These are phyloP conservation scores for Chromoteleia sp. DNA, from an alignment of 2,888 invertebrate species.

Conservation along the genomic window DNA sequence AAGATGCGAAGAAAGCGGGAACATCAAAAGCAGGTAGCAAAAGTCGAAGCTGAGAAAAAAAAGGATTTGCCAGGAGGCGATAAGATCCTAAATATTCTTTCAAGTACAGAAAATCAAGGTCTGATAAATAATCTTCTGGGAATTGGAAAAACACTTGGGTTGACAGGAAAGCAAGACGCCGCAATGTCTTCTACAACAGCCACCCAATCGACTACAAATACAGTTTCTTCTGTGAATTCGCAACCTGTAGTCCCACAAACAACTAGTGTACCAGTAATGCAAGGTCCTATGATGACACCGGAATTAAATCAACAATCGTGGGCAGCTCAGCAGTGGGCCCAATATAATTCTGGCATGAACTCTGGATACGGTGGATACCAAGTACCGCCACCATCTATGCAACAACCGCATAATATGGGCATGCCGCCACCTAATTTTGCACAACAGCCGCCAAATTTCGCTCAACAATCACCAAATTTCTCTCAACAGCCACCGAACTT, in stretches of 20 bases:
- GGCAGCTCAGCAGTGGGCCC: conserved; percentile 81
- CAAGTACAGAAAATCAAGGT: conserved; percentile 82
- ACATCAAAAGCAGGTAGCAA: conserved; percentile 80
- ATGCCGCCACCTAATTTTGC: conserved; percentile 68
- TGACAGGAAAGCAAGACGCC: conserved; percentile 79
- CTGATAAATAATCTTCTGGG: conserved; percentile 82
- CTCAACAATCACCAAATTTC: conserved; percentile 69
- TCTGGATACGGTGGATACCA: conserved; percentile 66
- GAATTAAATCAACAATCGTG: conserved; percentile 78
- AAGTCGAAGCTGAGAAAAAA: conserved; percentile 80
- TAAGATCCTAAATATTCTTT: conserved; percentile 81
- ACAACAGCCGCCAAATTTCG: conserved; percentile 74
- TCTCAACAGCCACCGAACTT: conserved; percentile 65
- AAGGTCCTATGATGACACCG: conserved; percentile 73
- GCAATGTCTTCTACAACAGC: conserved; percentile 41
- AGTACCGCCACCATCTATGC: conserved; percentile 70
- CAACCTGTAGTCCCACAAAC: conserved; percentile 58
- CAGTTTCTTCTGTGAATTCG: conserved; percentile 36
- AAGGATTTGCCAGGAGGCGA: conserved; percentile 81
- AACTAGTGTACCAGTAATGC: conserved; percentile 49
- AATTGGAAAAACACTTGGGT: conserved; percentile 82
- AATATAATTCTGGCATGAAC: conserved; percentile 78
- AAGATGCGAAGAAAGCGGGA: conserved; percentile 91
- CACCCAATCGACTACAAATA: conserved; percentile 28
- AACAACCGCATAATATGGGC: conserved; percentile 59